Evolutionary conservation across 2,113 vertebrate genomes (phyloP).

Genomic region (Centropus bengalensis): DNA sequence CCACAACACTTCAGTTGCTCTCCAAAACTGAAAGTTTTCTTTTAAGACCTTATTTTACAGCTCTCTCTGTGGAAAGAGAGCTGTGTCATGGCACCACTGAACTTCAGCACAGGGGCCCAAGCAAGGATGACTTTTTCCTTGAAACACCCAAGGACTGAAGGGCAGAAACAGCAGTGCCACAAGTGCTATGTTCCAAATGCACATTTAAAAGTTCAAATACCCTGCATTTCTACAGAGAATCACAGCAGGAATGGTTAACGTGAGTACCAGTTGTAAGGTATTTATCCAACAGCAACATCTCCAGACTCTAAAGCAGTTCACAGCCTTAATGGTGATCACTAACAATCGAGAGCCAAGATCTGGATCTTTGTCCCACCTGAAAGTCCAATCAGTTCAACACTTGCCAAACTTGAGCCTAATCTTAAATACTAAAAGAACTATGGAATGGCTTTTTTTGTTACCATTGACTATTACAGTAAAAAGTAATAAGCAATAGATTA

Average conservation of each 20-base stretch:
- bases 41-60: neutral
- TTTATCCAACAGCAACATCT: neutral
- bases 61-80: neutral
- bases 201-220: neutral
- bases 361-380: neutral
- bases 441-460: neutral
- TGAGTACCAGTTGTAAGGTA: accelerated
- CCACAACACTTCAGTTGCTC: neutral
- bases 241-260: neutral
- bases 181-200: neutral
- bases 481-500: neutral
- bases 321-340: neutral
- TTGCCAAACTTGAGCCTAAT: neutral
- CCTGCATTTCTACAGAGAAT: neutral
- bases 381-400: neutral
- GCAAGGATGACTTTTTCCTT: neutral
- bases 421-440: neutral
- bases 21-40: neutral
- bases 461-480: neutral
- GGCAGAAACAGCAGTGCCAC: neutral
- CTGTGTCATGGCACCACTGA: neutral
- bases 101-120: neutral
- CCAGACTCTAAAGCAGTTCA: neutral
- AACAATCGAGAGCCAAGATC: neutral
- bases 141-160: neutral